phyloP scores from a whole-genome alignment of 2,888 invertebrate genomes.

The Cephonodes hylas region DNA sequence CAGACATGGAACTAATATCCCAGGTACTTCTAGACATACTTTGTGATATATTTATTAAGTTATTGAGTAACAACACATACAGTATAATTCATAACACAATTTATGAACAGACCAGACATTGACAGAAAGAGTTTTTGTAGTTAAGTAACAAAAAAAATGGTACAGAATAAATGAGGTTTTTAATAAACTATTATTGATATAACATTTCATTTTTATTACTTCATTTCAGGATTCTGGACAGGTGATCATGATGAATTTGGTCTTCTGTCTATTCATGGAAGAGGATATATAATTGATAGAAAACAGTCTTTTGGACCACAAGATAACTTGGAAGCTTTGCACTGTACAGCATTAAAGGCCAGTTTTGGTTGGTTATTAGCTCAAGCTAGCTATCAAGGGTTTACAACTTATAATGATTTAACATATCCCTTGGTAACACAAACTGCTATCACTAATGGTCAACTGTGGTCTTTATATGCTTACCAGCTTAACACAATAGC shows the following conservation, averaged over 20 bases:
- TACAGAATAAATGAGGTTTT: no score
- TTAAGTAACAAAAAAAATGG: no score
- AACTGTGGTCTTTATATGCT: conserved; percentile 90
- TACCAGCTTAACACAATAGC: conserved; percentile 95
- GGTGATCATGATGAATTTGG: conserved; percentile 90
- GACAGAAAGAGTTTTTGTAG: no score
- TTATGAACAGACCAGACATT: no score
- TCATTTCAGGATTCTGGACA: conserved; percentile 88
- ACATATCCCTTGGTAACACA: conserved; percentile 96
- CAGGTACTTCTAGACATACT: conserved; percentile 76
- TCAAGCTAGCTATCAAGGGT: conserved; percentile 92
- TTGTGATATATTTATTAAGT: neutral
- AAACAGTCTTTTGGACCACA: conserved; percentile 71
- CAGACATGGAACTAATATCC: conserved; percentile 87
- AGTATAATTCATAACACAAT: no score
- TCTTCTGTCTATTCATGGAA: conserved; percentile 86
- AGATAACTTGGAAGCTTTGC: conserved; percentile 83
- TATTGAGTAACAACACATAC: no score
- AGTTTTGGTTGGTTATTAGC: conserved; percentile 90
- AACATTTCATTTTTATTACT: no score
- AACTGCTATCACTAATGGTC: conserved; percentile 93
- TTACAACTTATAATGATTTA: conserved; percentile 93
- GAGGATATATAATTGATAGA: conserved; percentile 81
- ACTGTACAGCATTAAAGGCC: conserved; percentile 87
- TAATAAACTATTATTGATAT: no score